Evolutionary conservation across 1,140 invertebrate species (phyloP).

Genomic region (Drosophila ercepeae): DNA sequence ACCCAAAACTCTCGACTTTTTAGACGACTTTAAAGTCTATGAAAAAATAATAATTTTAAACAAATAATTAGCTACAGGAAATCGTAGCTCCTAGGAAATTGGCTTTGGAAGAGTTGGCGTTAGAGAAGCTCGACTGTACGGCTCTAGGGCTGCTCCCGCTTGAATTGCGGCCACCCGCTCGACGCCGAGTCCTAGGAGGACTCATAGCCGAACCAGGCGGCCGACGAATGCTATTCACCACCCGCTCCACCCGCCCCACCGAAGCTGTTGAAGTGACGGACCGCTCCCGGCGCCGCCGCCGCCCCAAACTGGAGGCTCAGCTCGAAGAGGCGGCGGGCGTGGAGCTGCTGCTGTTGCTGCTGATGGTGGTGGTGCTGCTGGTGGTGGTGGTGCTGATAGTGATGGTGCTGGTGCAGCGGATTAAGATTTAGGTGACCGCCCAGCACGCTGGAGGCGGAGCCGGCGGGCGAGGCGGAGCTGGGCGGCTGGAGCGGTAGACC

Average conservation of each 20-base stretch:
- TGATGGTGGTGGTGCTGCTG: conserved; percentile 81
- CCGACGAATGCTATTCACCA: conserved; percentile 83
- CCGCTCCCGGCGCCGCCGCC: conserved; percentile 75
- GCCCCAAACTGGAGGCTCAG: conserved; percentile 83
- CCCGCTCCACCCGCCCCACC: conserved; percentile 74
- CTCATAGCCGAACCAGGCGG: conserved; percentile 82
- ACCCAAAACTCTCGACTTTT: too few species aligned
- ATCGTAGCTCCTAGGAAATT: not conserved
- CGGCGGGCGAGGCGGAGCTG: conserved; percentile 70
- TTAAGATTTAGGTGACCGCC: conserved; percentile 66
- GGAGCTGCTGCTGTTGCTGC: conserved; percentile 83
- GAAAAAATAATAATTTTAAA: not conserved
- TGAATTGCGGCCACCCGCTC: conserved; percentile 63
- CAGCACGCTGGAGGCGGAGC: conserved; percentile 66
- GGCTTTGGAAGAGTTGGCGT: not conserved
- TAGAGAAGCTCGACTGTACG: conserved; percentile 31
- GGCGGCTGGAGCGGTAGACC: conserved; percentile 70
- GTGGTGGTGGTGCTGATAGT: conserved; percentile 80
- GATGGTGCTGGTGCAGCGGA: conserved; percentile 75
- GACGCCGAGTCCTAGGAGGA: conserved; percentile 73
- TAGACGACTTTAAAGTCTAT: not conserved
- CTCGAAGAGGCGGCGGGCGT: conserved; percentile 82
- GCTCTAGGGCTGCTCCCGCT: conserved; percentile 51
- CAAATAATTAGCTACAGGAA: not conserved
- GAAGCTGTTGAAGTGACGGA: conserved; percentile 81